Percentiles rank a stretch among this genome's conserved stretches.
These are phyloP conservation scores for Nothoprocta pentlandii DNA, from an alignment of 2,113 vertebrate genomes.

Conservation along the genomic window DNA sequence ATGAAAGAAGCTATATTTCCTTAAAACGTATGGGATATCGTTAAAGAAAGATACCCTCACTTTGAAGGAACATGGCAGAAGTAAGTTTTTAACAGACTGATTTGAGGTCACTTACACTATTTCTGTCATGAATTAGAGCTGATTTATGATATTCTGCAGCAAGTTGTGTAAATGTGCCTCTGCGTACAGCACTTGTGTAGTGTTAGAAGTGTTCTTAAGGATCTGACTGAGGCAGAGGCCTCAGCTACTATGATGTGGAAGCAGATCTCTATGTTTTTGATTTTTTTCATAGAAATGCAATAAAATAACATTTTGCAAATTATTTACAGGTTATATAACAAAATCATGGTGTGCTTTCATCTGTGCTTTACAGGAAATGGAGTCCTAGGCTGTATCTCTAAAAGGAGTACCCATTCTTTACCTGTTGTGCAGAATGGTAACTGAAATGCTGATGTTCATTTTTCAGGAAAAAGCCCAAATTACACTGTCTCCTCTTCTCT, in stretches of 20 bases:
- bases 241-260: background rate
- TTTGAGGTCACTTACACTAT: background rate
- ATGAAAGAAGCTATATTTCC: constrained; percentile 57
- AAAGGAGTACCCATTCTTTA: background rate
- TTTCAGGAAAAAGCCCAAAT: background rate
- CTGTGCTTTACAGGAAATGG: background rate
- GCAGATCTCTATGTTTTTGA: background rate
- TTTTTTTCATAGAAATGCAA: background rate
- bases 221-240: background rate
- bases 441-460: background rate
- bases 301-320: constrained; percentile 9
- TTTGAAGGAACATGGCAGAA: background rate
- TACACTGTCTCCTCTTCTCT: background rate
- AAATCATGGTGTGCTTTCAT: background rate
- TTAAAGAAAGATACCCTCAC: constrained; percentile 2
- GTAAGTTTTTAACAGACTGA: background rate
- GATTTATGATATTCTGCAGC: background rate
- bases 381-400: background rate
- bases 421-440: background rate
- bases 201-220: background rate
- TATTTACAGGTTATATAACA: background rate
- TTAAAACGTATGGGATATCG: constrained; percentile 47
- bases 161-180: background rate
- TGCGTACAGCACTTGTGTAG: background rate
- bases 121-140: background rate